Evolutionary conservation across 1,140 invertebrate genomes (phyloP), one percentile per base, ranked within the genome.

Genomic region (Latrodectus geometricus): DNA sequence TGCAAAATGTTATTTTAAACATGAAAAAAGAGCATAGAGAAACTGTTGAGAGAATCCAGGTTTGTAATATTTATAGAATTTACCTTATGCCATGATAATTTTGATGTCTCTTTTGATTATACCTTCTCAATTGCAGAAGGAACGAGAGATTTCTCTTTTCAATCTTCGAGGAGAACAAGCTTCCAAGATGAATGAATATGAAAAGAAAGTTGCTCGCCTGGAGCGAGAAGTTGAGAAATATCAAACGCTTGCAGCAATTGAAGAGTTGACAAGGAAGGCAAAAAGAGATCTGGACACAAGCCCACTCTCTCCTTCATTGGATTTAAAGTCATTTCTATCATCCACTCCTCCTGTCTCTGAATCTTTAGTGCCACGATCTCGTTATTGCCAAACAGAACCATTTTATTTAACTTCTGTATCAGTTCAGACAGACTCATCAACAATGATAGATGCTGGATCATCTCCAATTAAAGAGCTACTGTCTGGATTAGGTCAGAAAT

Each of bases 1-100:
- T 91, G 49, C 91, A 92, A 80, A 90, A 90, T 88, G 89, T 90
- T n/a, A 88, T 91, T n/a, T 90, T 91, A 89, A 91, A 90, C 9
- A 88, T 92, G 23, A 91, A 91, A 69, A 85, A 91, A 78, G 91
- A 91, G 77, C 90, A 91, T 84, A 89, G 89, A 82, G 90, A 91
- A 14, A 89, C 89, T 15, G 50, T 92, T 20, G 89, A 90, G 1
- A 88, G 89, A 49, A 86, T 91, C 21, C 81, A 90, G 76, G 89
- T 89, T 69, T 61, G 70, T 52, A 20, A 54, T 12, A 4, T 14
- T 20, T 35, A 14, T 74, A 61, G 11, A 61, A 14, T 61, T 17
- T 61, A 14, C 17, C 8, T 14, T 61, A 61, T 14, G 2, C 35
- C 12, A 4, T 49, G 15, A n/a, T n/a, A 56, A 17, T 15, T 0